Percentiles rank a stretch among this genome's conserved stretches.
Conservation (phyloP, 2,113 vertebrate genomes). For the Aix galericulata region DNA sequence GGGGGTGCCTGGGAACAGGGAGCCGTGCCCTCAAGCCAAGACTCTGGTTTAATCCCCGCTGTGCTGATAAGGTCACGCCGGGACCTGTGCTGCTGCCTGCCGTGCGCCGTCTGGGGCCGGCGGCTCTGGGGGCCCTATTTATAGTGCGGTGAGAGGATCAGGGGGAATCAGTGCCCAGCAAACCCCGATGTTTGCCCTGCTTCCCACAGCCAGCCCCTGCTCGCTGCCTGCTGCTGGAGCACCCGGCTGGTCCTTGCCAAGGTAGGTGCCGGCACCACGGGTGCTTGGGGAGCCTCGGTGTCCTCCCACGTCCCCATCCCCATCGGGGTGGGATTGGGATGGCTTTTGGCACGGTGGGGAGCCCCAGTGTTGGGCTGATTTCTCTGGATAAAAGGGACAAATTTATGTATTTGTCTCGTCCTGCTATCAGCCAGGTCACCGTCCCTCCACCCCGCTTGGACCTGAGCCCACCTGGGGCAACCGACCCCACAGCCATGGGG, state of each 20-base stretch:
- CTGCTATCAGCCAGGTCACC: background rate
- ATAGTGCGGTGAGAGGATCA: conserved; percentile 38
- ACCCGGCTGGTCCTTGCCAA: background rate
- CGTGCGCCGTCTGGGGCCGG: rapidly evolving
- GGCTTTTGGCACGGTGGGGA: background rate
- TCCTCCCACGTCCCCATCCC: background rate
- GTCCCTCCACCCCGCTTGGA: background rate
- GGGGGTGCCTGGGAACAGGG: background rate
- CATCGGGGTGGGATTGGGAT: background rate
- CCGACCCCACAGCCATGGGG: rapidly evolving
- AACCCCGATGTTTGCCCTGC: background rate
- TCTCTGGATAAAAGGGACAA: background rate
- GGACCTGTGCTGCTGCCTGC: background rate
- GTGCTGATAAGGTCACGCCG: background rate
- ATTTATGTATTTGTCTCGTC: rapidly evolving
- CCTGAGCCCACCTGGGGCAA: background rate
- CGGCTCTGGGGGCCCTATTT: background rate
- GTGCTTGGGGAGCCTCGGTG: background rate
- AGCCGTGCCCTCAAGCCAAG: background rate
- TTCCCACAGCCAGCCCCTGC: background rate
- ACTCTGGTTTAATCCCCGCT: background rate
- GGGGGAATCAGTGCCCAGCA: conserved; percentile 11
- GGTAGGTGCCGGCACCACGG: background rate
- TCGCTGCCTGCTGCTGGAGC: background rate
- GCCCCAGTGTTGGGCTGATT: rapidly evolving